Evolutionary conservation across 2,888 invertebrate species (phyloP).

Genomic region (Mythimna vitellina): DNA sequence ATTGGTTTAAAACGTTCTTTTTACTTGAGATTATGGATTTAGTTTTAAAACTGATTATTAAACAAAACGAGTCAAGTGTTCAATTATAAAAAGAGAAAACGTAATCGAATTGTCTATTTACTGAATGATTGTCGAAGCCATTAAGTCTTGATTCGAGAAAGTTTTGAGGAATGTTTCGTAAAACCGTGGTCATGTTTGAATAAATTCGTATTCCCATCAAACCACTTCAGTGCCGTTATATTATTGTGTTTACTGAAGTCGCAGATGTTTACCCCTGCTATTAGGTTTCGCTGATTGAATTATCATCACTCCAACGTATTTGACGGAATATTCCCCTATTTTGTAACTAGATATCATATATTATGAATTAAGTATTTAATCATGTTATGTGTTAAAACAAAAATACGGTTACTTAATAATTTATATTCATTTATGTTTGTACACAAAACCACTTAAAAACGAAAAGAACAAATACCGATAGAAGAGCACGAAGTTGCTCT

Average conservation of each 20-base stretch:
- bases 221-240: slow-evolving; percentile 53
- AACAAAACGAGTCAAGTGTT: too few relatives aligned
- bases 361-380: neutral
- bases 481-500: too few relatives aligned
- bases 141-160: slow-evolving; percentile 12
- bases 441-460: too few relatives aligned
- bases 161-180: slow-evolving; percentile 35
- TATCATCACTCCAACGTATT: slow-evolving; percentile 39
- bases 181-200: slow-evolving; percentile 42
- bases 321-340: slow-evolving; percentile 32
- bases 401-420: neutral
- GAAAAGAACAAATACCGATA: too few relatives aligned
- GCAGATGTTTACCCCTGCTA: slow-evolving; percentile 48
- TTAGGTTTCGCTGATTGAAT: slow-evolving; percentile 57
- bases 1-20: too few relatives aligned
- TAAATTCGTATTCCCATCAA: slow-evolving; percentile 49
- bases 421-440: too few relatives aligned
- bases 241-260: slow-evolving; percentile 42
- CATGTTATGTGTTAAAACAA: neutral
- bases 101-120: neutral
- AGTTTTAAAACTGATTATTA: too few relatives aligned
- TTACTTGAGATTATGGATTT: too few relatives aligned
- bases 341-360: slow-evolving; percentile 23
- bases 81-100: neutral
- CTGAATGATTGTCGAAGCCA: neutral